Base-by-base conservation (phyloP, 2,888 invertebrate genomes). In the Patella pellucida region DNA sequence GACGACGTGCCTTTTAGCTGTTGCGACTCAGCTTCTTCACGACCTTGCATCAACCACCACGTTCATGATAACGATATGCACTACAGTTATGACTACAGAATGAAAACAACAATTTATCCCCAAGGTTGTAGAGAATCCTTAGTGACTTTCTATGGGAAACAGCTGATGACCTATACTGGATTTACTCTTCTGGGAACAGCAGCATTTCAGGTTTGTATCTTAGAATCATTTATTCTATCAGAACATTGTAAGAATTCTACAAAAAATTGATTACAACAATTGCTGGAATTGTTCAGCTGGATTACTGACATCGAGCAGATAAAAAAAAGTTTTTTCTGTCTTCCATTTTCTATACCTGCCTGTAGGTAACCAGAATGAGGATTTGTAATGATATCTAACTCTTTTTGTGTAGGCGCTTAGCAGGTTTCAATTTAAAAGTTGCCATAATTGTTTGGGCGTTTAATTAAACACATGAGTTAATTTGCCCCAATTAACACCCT, bases 1-100 rank as follows among this genome's bases (percentile, higher is more conserved):
- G 88, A 89, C 74, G 86, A 88, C 76, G 88, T 85, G 0, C 90
- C 89, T 14, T 89, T 87, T 82, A 89, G 89, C 76, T 90, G 90
- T 77, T 90, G 90, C 78, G 81, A 83, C 73, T 75, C 82, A 16
- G 68, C 70, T 68, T 75, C 84, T 1, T 73, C 79, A 0, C 84
- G 89, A 15, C 90, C 90, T 2, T 90, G 90, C 77, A 85, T 90
- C 19, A 83, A 87, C 73, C 85, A 84, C 72, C 80, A 84, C 73
- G 85, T 89, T 41, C 83, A 84, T 73, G 82, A 81, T 73, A 81
- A 84, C 74, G 79, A 82, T 16, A 70, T 78, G 27, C 86, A 89
- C 76, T 82, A 78, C 74, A 83, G 82, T 73, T 87, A 89, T 79
- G 83, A 85, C 79, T 83, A 85, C 79, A 82, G 82, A 67, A 75